Conservation (phyloP, 2,888 invertebrate genomes). For the Poecilus cupreus region DNA sequence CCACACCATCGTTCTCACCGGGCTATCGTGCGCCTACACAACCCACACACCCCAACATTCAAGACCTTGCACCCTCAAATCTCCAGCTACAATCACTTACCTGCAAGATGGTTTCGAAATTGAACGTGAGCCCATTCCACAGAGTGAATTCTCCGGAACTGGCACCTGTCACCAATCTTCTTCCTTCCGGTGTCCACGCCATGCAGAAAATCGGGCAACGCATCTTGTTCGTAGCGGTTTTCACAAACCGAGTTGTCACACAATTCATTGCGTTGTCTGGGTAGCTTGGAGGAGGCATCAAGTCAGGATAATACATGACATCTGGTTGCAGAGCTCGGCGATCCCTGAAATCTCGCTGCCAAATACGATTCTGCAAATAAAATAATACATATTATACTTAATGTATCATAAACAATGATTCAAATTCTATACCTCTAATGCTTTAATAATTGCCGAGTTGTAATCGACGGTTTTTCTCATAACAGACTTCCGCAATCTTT, state of each 20-base stretch:
- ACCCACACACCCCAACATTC: slow-evolving; percentile 26
- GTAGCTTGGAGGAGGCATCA: slow-evolving; percentile 95
- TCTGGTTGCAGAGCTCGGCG: slow-evolving; percentile 94
- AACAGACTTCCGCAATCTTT: slow-evolving; percentile 95
- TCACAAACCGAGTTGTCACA: slow-evolving; percentile 94
- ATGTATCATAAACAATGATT: background rate
- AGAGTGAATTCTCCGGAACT: slow-evolving; percentile 99
- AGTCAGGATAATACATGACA: slow-evolving; percentile 93
- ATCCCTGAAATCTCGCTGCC: slow-evolving; percentile 96
- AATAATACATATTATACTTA: slow-evolving; percentile 38
- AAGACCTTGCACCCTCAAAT: background rate
- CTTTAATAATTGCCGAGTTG: slow-evolving; percentile 94
- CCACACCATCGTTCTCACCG: slow-evolving; percentile 99
- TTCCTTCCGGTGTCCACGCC: slow-evolving; percentile 99
- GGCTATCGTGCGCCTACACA: slow-evolving; percentile 96
- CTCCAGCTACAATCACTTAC: slow-evolving; percentile 72
- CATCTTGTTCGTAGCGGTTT: slow-evolving; percentile 99
- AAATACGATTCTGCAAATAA: slow-evolving; percentile 85
- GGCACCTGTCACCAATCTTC: slow-evolving; percentile 97
- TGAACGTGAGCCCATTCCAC: slow-evolving; percentile 99
- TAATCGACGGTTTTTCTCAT: slow-evolving; percentile 99
- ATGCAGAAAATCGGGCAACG: slow-evolving; percentile 99
- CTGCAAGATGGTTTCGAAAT: slow-evolving; percentile 99
- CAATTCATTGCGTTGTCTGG: slow-evolving; percentile 97
- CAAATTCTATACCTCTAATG: slow-evolving; percentile 82